Evolutionary conservation across 2,797 vertebrate genomes (phyloP).

Genomic region (Merluccius polli): DNA sequence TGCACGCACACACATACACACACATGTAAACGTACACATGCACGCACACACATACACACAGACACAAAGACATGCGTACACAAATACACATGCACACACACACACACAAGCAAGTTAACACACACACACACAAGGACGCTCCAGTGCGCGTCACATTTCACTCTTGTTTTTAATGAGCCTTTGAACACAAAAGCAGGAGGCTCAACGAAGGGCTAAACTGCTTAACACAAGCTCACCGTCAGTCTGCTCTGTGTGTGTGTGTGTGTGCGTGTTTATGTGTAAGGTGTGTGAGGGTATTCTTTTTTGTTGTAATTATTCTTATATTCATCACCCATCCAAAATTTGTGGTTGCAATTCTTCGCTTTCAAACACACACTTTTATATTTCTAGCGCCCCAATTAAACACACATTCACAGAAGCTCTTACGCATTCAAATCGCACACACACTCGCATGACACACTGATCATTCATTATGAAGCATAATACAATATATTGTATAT

Average conservation of each 20-base stretch:
- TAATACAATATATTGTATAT: constrained; percentile 60
- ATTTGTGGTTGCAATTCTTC: not conserved
- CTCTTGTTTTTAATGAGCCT: constrained; percentile 49
- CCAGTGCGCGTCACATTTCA: constrained; percentile 43
- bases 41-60: too few relatives aligned
- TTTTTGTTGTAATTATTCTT: not conserved
- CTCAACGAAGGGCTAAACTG: not conserved
- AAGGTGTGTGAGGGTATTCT: too few relatives aligned
- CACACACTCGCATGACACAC: constrained; percentile 17
- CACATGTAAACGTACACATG: too few relatives aligned
- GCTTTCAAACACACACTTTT: not conserved
- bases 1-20: too few relatives aligned
- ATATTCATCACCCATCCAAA: not conserved
- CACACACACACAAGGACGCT: constrained; percentile 17
- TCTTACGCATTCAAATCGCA: too few relatives aligned
- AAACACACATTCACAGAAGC: too few relatives aligned
- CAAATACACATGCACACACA: too few relatives aligned
- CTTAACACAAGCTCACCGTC: too few relatives aligned
- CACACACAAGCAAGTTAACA: too few relatives aligned
- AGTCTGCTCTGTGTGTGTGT: too few relatives aligned
- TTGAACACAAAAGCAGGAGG: constrained; percentile 37
- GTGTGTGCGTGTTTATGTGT: too few relatives aligned
- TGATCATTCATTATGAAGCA: constrained; percentile 59
- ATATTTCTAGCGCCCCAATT: not conserved
- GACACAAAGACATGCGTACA: too few relatives aligned